phyloP scores from a whole-genome alignment of 2,113 vertebrate species.

The Trematocara nigrifrons region DNA sequence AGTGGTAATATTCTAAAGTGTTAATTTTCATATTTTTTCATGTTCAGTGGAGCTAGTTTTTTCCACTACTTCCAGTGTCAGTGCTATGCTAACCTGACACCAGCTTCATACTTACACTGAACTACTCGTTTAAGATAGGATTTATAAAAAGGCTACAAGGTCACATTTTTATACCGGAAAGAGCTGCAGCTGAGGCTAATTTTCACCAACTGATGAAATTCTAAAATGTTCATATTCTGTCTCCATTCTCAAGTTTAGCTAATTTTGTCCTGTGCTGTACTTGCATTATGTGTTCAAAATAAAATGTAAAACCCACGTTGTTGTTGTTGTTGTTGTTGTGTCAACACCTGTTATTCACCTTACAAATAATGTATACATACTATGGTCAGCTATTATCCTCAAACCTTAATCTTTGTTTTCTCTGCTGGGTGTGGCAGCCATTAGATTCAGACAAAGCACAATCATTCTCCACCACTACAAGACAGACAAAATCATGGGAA shows the following conservation, averaged over 20 bases:
- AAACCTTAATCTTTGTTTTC: slow-evolving; percentile 12
- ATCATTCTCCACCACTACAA: background rate
- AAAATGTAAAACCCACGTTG: background rate
- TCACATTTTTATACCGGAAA: background rate
- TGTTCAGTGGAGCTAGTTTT: background rate
- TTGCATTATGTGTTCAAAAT: background rate
- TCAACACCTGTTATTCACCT: background rate
- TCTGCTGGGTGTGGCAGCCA: background rate
- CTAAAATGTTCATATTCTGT: background rate
- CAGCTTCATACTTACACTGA: background rate
- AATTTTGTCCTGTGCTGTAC: background rate
- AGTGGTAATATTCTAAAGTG: background rate
- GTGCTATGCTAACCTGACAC: background rate
- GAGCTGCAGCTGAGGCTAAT: background rate
- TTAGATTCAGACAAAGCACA: slow-evolving; percentile 3
- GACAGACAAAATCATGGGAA: background rate
- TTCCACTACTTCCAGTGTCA: background rate
- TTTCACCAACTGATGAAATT: background rate
- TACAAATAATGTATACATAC: background rate
- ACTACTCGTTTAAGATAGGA: background rate
- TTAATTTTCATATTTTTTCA: background rate
- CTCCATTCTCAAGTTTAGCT: background rate
- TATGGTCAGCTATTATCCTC: background rate
- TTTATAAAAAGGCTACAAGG: background rate
- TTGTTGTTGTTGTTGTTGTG: background rate